A percentile compares a stretch with the other conserved stretches of the same genome.
These are phyloP conservation scores for Tachina lurida DNA, from an alignment of 2,888 invertebrate species.

Conservation along the genomic window DNA sequence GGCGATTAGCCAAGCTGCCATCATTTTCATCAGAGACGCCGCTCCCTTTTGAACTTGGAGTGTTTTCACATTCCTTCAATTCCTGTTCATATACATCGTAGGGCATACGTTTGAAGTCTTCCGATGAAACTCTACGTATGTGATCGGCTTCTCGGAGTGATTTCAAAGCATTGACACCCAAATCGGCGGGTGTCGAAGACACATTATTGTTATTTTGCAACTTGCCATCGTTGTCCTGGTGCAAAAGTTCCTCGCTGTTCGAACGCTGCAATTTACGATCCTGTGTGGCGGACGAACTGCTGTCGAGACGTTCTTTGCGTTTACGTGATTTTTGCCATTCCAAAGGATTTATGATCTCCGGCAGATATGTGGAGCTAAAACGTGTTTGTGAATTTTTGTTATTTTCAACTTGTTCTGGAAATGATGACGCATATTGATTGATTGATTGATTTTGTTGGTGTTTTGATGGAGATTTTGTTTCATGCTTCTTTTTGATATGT, in stretches of 20 bases:
- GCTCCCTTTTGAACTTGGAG: conserved; percentile 61
- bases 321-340: conserved; percentile 84
- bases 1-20: conserved; percentile 78
- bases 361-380: conserved; percentile 82
- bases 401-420: conserved; percentile 67
- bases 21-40: conserved; percentile 77
- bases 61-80: conserved; percentile 71
- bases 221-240: conserved; percentile 84
- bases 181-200: conserved; percentile 71
- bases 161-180: conserved; percentile 69
- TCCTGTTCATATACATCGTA: conserved; percentile 78
- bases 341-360: conserved; percentile 82
- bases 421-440: conserved; percentile 61
- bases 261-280: conserved; percentile 86
- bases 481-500: conserved; percentile 62
- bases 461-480: conserved; percentile 62
- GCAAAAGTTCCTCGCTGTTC: conserved; percentile 85
- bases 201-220: conserved; percentile 74
- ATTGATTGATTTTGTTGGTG: conserved; percentile 56
- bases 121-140: conserved; percentile 80
- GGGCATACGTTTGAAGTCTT: conserved; percentile 80
- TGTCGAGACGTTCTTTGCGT: conserved; percentile 87
- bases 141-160: conserved; percentile 74
- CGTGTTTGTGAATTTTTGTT: conserved; percentile 73
- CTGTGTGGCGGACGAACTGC: conserved; percentile 84